A percentile compares a stretch with the other conserved stretches of the same genome.
Evolutionary conservation across 2,888 invertebrate genomes (phyloP).

Genomic region (Alloplasta piceator): DNA sequence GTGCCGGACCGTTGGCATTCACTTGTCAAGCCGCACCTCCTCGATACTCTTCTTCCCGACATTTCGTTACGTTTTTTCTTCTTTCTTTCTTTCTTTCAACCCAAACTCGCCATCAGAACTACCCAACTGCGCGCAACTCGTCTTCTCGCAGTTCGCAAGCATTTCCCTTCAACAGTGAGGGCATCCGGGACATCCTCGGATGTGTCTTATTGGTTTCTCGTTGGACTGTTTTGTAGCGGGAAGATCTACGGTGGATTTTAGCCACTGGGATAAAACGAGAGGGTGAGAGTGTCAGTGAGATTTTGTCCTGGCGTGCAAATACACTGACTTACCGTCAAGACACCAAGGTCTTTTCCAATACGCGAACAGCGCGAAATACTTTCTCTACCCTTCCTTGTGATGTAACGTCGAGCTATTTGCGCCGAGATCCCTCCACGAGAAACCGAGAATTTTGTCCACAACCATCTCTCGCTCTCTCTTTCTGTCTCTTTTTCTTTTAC

Average conservation of each 20-base stretch:
- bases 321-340: conserved; percentile 52
- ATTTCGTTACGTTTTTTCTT: not conserved
- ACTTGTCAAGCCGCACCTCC: conserved; percentile 55
- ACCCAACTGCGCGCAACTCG: not conserved
- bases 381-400: conserved; percentile 48
- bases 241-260: conserved; percentile 50
- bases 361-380: conserved; percentile 49
- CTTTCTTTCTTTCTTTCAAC: conserved; percentile 28
- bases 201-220: conserved; percentile 73
- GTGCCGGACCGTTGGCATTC: conserved; percentile 60
- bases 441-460: conserved; percentile 73
- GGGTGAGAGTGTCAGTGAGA: conserved; percentile 44
- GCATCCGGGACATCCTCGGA: conserved; percentile 60
- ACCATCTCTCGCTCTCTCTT: conserved; percentile 26
- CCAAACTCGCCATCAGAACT: not conserved
- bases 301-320: conserved; percentile 59
- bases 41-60: conserved; percentile 24
- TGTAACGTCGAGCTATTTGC: conserved; percentile 78
- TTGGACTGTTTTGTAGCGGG: conserved; percentile 65
- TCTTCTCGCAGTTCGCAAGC: not conserved
- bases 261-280: conserved; percentile 46
- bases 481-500: conserved; percentile 48
- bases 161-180: conserved; percentile 27
- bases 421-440: conserved; percentile 68
- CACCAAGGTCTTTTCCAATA: conserved; percentile 51